These are phyloP conservation scores for Lasioglossum marginatum DNA, from an alignment of 2,888 invertebrate species.

Conservation along the genomic window DNA sequence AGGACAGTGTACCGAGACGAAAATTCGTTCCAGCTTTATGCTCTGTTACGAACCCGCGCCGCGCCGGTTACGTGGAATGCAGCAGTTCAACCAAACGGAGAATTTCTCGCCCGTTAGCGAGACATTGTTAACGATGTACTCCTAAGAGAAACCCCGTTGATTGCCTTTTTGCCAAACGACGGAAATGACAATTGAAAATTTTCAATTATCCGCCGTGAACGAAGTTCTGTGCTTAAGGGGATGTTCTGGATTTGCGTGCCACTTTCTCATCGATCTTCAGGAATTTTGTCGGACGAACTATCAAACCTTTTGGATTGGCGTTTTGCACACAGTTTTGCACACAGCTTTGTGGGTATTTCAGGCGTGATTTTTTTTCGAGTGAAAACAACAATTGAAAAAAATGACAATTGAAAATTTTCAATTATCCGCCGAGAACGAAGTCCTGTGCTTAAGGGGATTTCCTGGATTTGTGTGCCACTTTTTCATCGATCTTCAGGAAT, in stretches of 20 bases:
- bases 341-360: no score
- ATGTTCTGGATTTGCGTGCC: neutral
- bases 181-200: slow-evolving; percentile 26
- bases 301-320: neutral
- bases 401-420: slow-evolving; percentile 29
- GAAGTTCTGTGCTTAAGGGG: neutral
- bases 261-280: neutral
- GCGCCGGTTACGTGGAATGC: slow-evolving; percentile 21
- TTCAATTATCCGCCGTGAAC: neutral
- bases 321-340: no score
- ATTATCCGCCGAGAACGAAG: neutral
- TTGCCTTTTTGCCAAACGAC: neutral
- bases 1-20: slow-evolving; percentile 18
- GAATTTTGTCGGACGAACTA: neutral
- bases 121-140: slow-evolving; percentile 14
- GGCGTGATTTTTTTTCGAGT: no score
- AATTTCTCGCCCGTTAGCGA: slow-evolving; percentile 14
- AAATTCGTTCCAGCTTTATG: slow-evolving; percentile 2
- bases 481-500: neutral
- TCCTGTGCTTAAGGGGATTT: neutral
- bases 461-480: neutral
- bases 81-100: slow-evolving; percentile 22
- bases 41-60: neutral
- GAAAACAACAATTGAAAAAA: neutral
- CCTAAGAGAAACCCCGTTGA: slow-evolving; percentile 16